Evolutionary conservation across 2,113 vertebrate species (phyloP).

Genomic region (Riparia riparia): DNA sequence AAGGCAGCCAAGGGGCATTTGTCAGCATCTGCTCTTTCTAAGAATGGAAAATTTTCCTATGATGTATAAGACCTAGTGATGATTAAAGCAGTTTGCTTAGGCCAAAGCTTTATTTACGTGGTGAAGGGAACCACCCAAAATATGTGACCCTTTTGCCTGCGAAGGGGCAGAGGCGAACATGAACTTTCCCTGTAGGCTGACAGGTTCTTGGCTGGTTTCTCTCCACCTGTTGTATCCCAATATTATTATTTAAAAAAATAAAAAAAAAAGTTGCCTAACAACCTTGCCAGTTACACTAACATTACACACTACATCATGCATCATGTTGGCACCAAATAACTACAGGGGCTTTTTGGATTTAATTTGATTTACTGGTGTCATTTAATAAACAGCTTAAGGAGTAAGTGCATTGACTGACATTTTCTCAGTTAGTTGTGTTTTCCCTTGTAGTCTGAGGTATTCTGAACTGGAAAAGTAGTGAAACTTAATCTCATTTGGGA

Average conservation of each 20-base stretch:
- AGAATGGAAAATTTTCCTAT: conserved; percentile 57
- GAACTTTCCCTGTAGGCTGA: conserved; percentile 49
- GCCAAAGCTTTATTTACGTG: conserved; percentile 59
- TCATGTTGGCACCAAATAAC: neutral
- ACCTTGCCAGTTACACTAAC: neutral
- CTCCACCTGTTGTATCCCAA: conserved; percentile 58
- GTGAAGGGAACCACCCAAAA: conserved; percentile 60
- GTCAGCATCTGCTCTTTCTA: conserved; percentile 31
- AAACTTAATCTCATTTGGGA: neutral
- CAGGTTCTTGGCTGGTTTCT: conserved; percentile 66
- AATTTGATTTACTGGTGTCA: neutral
- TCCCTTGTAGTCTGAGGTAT: neutral
- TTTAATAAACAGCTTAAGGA: conserved; percentile 8
- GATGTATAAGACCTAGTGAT: neutral
- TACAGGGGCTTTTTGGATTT: neutral
- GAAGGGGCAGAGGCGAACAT: neutral
- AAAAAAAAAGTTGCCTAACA: neutral
- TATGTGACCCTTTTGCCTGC: conserved; percentile 40
- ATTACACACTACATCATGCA: neutral
- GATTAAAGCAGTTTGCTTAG: conserved; percentile 20
- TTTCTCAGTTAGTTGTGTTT: neutral
- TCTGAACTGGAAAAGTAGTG: neutral
- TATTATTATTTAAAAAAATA: conserved; percentile 30
- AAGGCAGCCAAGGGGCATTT: neutral
- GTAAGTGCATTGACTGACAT: neutral